A percentile compares a stretch with the other conserved stretches of the same genome.
phyloP scores from a whole-genome alignment of 2,797 vertebrate species.

The Eurystomus glaucurus region DNA sequence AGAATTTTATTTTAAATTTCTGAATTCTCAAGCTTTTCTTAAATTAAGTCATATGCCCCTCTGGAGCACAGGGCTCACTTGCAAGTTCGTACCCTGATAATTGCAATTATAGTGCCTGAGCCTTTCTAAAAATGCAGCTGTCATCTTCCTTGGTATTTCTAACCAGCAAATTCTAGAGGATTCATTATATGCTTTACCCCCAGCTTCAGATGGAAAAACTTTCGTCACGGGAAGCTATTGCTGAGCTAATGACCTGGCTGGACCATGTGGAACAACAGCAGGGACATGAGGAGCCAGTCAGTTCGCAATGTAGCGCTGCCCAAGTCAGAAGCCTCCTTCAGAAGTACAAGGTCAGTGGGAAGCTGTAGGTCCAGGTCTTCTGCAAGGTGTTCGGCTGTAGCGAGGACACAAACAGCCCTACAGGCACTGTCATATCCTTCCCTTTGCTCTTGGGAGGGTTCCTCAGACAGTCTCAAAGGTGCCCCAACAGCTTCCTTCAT shows the following conservation, averaged over 20 bases:
- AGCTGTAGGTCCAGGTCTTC: background rate
- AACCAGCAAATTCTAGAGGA: slow-evolving; percentile 22
- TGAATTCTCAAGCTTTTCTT: slow-evolving; percentile 39
- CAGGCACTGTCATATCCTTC: background rate
- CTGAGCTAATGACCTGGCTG: slow-evolving; percentile 87
- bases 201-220: slow-evolving; percentile 89
- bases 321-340: slow-evolving; percentile 82
- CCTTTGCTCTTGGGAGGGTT: background rate
- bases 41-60: background rate
- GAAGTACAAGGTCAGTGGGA: slow-evolving; percentile 86
- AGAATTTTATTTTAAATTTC: background rate
- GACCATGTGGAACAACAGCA: slow-evolving; percentile 75
- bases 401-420: background rate
- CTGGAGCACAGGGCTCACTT: slow-evolving; percentile 25
- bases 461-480: background rate
- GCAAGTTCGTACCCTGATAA: slow-evolving; percentile 42
- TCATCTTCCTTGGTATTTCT: slow-evolving; percentile 52
- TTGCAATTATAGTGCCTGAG: slow-evolving; percentile 38
- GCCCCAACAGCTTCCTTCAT: background rate
- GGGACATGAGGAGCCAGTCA: slow-evolving; percentile 13
- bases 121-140: slow-evolving; percentile 60
- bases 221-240: slow-evolving; percentile 87
- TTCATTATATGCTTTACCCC: slow-evolving; percentile 59
- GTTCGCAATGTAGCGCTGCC: background rate
- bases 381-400: background rate